Percentiles rank a stretch among this genome's conserved stretches.
Conservation (phyloP, 2,888 invertebrate species). For the Maniola hyperantus region DNA sequence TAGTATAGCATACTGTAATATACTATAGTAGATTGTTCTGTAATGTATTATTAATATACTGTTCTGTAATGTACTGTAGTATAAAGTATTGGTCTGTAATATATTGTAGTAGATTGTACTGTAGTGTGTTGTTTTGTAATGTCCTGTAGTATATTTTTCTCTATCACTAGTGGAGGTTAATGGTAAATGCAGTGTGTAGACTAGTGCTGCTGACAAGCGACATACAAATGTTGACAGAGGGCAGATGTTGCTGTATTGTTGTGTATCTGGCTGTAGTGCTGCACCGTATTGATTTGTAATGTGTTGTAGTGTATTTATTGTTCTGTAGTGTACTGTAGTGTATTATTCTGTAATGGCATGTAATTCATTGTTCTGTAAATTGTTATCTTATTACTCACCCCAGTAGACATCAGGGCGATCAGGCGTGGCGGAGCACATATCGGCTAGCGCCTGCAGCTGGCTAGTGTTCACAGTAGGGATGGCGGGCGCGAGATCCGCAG, state of each 20-base stretch:
- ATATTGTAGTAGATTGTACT: constrained; percentile 7
- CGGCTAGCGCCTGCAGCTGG: constrained; percentile 90
- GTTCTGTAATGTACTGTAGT: constrained; percentile 39
- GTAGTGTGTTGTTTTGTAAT: too few species aligned
- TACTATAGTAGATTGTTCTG: neutral
- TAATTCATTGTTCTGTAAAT: neutral
- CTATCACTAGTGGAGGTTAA: too few species aligned
- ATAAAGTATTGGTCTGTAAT: too few species aligned
- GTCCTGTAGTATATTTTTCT: too few species aligned
- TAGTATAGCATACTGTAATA: neutral
- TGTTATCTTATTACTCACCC: constrained; percentile 53
- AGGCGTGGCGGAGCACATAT: constrained; percentile 84
- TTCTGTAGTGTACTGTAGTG: neutral
- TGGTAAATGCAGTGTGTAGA: too few species aligned
- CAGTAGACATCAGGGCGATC: constrained; percentile 54
- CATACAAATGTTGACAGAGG: too few species aligned
- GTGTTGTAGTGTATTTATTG: neutral
- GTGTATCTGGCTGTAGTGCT: too few species aligned
- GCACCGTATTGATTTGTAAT: too few species aligned
- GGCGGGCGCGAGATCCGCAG: constrained; percentile 73
- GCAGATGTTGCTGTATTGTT: too few species aligned
- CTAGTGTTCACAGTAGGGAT: constrained; percentile 87
- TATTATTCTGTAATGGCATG: neutral
- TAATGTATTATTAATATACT: neutral
- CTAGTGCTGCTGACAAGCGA: too few species aligned